A percentile compares a stretch with the other conserved stretches of the same genome.
Conservation (phyloP, 2,113 vertebrate species). For the Channa argus region DNA sequence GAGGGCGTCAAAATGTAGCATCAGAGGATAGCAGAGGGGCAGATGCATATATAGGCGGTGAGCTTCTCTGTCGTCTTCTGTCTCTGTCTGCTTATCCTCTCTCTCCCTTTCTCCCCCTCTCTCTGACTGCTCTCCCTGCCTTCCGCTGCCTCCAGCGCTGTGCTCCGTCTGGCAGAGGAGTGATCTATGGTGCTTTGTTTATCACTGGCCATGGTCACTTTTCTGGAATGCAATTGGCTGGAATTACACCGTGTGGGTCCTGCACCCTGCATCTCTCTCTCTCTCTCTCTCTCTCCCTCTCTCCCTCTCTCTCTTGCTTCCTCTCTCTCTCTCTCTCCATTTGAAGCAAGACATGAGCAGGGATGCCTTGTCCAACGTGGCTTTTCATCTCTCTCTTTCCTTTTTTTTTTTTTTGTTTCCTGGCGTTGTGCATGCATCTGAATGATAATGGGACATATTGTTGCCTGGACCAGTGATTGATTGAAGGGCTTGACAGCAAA, state of each 20-base stretch:
- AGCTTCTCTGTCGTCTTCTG: conserved; percentile 68
- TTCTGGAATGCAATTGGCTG: conserved; percentile 89
- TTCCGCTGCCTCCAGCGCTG: conserved; percentile 68
- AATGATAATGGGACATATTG: conserved; percentile 72
- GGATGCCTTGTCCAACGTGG: conserved; percentile 76
- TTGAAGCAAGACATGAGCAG: conserved; percentile 79
- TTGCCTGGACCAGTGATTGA: conserved; percentile 63
- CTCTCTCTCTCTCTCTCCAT: conserved; percentile 40
- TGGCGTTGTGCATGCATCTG: conserved; percentile 75
- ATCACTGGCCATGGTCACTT: conserved; percentile 86
- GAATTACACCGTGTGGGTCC: conserved; percentile 86
- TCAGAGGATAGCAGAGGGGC: conserved; percentile 70
- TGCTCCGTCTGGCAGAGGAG: conserved; percentile 77
- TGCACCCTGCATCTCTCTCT: conserved; percentile 79
- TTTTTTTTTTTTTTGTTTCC: conserved; percentile 21
- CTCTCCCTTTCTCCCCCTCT: conserved; percentile 46
- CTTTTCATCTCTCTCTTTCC: conserved; percentile 56
- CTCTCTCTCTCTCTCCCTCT: conserved; percentile 41
- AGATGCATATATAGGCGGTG: conserved; percentile 65
- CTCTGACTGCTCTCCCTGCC: conserved; percentile 62
- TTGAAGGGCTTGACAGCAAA: conserved; percentile 62
- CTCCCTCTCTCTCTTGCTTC: conserved; percentile 36
- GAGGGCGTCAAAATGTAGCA: conserved; percentile 73
- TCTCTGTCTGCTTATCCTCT: conserved; percentile 54
- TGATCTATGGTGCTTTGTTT: conserved; percentile 86